Evolutionary conservation across 37 sponge, comb jelly and placozoan species (phyloP), one percentile per base, ranked within the genome.

Genomic region (Diacarnus erythraeanus): DNA sequence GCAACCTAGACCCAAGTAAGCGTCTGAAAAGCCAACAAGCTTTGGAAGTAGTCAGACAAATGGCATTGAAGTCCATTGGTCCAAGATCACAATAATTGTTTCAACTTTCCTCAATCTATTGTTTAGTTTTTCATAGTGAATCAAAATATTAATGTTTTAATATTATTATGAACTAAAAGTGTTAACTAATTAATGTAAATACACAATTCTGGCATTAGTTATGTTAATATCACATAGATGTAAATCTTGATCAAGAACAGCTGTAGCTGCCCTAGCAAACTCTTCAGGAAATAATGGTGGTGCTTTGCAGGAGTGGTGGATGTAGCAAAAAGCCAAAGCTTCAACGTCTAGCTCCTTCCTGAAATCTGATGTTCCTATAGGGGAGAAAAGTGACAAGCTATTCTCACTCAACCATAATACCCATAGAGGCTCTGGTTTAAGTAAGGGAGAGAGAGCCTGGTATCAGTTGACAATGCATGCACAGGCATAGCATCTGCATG

Each of bases 271-370:
- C 17, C 17, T 59, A 22, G 25, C 59, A 80, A 80, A 80, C 40
- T 80, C 81, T 38, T n/a, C 41, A 26, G 81, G 71, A 56, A 70
- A 80, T n/a, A 80, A 56, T 6, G 72, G 38, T 37, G 35, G 38
- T 57, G 81, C 40, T 2, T 30, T 54, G 36, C 43, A 72, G 2
- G 72, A 72, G 56, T 72, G 72, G 33, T 70, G 35, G 10, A 80
- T 21, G 41, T 58, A 71, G 61, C 81, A 71, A 57, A 71, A 54
- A 31, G 61, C n/a, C 72, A 59, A 70, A 33, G 38, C 59, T 23
- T 54, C 59, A 12, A 38, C 8, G 21, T 80, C 30, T 38, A 70
- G 29, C 15, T 29, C 29, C 70, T 80, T 47, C 61, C 70, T 80
- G 59, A 40, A 80, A 25, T 70, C 59, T n/a, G 9, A 25, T 18